These are phyloP conservation scores for Anhinga anhinga DNA, from an alignment of 2,113 vertebrate genomes.

Conservation along the genomic window DNA sequence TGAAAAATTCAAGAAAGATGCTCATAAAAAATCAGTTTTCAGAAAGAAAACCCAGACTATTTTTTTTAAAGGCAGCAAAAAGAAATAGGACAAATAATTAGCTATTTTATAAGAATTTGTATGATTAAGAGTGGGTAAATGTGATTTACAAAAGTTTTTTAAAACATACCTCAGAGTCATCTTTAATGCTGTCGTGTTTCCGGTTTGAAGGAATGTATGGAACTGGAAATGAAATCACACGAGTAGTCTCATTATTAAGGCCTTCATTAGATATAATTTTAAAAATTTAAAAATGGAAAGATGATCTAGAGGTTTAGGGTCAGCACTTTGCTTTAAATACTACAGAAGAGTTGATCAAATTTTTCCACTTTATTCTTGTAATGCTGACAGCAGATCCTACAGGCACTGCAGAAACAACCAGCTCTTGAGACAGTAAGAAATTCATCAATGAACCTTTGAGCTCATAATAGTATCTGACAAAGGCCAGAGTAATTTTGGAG, in stretches of 20 bases:
- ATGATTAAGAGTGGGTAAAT: not conserved
- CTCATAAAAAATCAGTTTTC: not conserved
- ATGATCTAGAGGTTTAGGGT: not conserved
- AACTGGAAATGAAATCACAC: slow-evolving; percentile 71
- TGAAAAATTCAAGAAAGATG: not conserved
- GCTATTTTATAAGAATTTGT: not conserved
- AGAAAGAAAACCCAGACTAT: not conserved
- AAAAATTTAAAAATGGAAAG: not conserved
- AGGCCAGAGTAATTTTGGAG: not conserved
- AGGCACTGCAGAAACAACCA: not conserved
- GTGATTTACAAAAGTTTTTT: not conserved
- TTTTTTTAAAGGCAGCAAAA: not conserved
- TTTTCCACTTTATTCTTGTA: not conserved
- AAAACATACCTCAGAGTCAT: slow-evolving; percentile 86
- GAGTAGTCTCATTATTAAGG: not conserved
- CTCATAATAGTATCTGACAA: not conserved
- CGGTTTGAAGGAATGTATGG: slow-evolving; percentile 86
- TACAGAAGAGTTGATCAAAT: not conserved
- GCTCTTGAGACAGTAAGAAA: not conserved
- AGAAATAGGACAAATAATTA: not conserved
- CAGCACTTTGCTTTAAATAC: not conserved
- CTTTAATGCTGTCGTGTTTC: slow-evolving; percentile 85
- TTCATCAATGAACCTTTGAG: not conserved
- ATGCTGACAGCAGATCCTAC: not conserved
- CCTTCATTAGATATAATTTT: not conserved